A percentile compares a stretch with the other conserved stretches of the same genome.
Evolutionary conservation across 2,113 vertebrate species (phyloP).

Genomic region (Xerus inauris): DNA sequence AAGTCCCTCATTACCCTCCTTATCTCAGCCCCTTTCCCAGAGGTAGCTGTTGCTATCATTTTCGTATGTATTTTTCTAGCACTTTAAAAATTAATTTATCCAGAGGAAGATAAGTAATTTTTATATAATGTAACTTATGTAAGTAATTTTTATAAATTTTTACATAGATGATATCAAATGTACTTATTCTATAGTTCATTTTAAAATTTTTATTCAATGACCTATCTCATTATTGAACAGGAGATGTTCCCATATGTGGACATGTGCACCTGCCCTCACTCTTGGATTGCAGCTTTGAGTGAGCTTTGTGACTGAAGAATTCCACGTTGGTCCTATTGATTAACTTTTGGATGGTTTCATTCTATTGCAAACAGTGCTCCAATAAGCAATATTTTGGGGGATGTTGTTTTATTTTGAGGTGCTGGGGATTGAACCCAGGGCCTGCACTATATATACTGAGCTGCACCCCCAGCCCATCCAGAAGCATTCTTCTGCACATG

Average conservation of each 20-base stretch:
- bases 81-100: constrained; percentile 3
- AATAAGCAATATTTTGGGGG: background rate
- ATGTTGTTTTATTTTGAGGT: background rate
- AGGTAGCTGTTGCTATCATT: background rate
- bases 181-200: background rate
- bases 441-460: background rate
- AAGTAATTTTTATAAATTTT: too few relatives aligned
- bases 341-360: background rate
- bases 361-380: background rate
- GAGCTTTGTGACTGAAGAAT: background rate
- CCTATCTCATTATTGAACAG: background rate
- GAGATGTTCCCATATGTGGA: background rate
- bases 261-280: background rate
- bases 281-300: background rate
- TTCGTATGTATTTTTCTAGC: background rate
- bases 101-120: background rate
- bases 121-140: too few relatives aligned
- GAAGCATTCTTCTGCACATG: background rate
- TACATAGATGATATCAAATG: background rate
- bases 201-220: background rate
- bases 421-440: background rate
- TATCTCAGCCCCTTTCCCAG: background rate
- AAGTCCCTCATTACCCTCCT: background rate
- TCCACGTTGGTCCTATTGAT: background rate
- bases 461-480: background rate